phyloP scores from a whole-genome alignment of 2,113 vertebrate genomes.

The Chinchilla lanigera region DNA sequence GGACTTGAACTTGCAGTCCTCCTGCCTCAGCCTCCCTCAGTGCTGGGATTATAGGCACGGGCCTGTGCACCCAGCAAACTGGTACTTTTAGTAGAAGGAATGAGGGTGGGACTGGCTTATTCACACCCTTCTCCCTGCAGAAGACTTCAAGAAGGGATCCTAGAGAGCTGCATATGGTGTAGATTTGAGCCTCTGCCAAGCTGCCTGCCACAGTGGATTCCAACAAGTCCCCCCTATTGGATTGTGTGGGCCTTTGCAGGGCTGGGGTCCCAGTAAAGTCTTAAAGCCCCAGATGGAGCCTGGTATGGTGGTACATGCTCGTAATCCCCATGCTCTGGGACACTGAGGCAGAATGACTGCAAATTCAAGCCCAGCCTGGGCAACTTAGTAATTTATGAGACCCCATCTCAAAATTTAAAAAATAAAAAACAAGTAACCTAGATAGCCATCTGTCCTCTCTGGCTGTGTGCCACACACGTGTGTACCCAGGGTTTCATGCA shows the following conservation, averaged over 20 bases:
- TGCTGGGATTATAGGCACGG: too few relatives aligned
- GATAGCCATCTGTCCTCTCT: neutral
- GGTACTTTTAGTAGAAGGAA: too few relatives aligned
- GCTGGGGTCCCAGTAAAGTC: conserved; percentile 38
- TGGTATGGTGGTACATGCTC: neutral
- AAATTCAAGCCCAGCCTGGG: neutral
- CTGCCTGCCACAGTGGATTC: fast-evolving
- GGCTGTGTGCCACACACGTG: too few relatives aligned
- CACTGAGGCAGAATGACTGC: neutral
- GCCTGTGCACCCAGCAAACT: too few relatives aligned
- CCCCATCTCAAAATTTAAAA: neutral
- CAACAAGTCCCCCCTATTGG: neutral
- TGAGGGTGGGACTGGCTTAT: too few relatives aligned
- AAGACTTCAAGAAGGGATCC: conserved; percentile 66
- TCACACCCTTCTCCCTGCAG: neutral
- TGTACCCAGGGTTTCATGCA: fast-evolving
- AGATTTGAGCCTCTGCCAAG: neutral
- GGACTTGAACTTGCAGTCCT: too few relatives aligned
- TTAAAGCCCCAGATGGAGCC: neutral
- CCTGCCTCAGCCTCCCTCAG: too few relatives aligned
- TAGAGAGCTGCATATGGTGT: neutral
- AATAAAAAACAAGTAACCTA: neutral
- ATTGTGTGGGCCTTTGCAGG: neutral
- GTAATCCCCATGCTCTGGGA: neutral
- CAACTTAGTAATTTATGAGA: neutral